These are phyloP conservation scores for Neosilurus hyrtlii DNA, from an alignment of 2,797 vertebrate genomes.

Conservation along the genomic window DNA sequence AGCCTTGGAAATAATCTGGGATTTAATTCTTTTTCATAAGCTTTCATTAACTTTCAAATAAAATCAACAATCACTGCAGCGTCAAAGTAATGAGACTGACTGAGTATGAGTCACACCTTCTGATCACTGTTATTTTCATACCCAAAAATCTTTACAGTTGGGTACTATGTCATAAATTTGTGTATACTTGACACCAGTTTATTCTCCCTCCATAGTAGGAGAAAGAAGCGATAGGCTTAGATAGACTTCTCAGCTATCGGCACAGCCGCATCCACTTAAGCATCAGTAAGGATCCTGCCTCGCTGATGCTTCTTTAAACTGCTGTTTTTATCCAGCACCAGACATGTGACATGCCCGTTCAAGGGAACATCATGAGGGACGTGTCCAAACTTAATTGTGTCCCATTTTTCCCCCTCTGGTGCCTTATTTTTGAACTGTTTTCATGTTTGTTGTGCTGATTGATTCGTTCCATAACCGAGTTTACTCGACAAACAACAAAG, in stretches of 20 bases:
- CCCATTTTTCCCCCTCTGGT: slow-evolving; percentile 43
- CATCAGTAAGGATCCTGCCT: slow-evolving; percentile 6
- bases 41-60: slow-evolving; percentile 38
- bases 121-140: slow-evolving; percentile 4
- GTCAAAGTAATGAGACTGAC: neutral
- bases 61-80: slow-evolving; percentile 17
- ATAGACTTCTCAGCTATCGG: slow-evolving; percentile 36
- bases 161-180: slow-evolving; percentile 5
- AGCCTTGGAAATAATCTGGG: slow-evolving; percentile 70
- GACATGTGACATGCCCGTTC: slow-evolving; percentile 45
- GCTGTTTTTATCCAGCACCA: slow-evolving; percentile 46
- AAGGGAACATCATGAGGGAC: slow-evolving; percentile 48
- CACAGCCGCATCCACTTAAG: slow-evolving; percentile 22
- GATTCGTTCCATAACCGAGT: slow-evolving; percentile 51
- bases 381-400: slow-evolving; percentile 50
- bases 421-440: slow-evolving; percentile 49
- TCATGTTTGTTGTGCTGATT: slow-evolving; percentile 52
- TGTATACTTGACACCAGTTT: neutral
- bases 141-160: neutral
- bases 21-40: slow-evolving; percentile 69
- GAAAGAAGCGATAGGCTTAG: slow-evolving; percentile 19
- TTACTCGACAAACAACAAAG: slow-evolving; percentile 46
- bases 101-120: neutral
- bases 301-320: slow-evolving; percentile 40
- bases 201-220: neutral